phyloP scores from a whole-genome alignment of 1,140 invertebrate species.

The Cylas formicarius region DNA sequence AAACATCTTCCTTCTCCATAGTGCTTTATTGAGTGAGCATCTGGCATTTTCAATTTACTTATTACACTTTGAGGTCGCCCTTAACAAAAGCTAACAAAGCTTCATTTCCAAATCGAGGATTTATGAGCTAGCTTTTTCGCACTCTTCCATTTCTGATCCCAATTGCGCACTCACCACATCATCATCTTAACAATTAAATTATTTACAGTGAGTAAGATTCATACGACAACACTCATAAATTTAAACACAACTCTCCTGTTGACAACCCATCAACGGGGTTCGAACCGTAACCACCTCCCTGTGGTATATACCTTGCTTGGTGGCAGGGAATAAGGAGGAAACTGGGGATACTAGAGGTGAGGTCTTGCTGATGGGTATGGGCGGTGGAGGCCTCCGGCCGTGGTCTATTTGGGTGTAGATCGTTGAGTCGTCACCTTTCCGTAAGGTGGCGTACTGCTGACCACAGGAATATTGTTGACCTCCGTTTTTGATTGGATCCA shows the following conservation, averaged over 20 bases:
- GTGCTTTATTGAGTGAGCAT: no score
- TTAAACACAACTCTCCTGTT: constrained; percentile 82
- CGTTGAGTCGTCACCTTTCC: constrained; percentile 49
- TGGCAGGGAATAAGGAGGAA: constrained; percentile 32
- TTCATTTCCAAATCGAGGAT: no score
- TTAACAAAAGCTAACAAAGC: no score
- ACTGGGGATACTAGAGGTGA: constrained; percentile 38
- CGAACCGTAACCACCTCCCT: constrained; percentile 75
- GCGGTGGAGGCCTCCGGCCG: constrained; percentile 38
- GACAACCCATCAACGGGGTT: constrained; percentile 70
- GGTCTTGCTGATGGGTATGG: constrained; percentile 32
- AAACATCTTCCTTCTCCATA: no score
- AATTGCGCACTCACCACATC: no score
- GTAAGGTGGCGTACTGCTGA: constrained; percentile 31
- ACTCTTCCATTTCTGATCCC: no score
- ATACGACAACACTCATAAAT: no score
- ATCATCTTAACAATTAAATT: no score
- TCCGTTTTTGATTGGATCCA: constrained; percentile 47
- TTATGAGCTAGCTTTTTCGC: no score
- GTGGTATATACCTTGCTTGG: constrained; percentile 38
- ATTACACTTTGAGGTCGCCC: no score
- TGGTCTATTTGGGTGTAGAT: constrained; percentile 68
- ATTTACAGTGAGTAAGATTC: no score
- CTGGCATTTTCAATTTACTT: no score
- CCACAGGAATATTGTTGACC: constrained; percentile 27